A percentile compares a stretch with the other conserved stretches of the same genome.
phyloP scores from a whole-genome alignment of 2,113 vertebrate genomes.

The Todiramphus chloris region DNA sequence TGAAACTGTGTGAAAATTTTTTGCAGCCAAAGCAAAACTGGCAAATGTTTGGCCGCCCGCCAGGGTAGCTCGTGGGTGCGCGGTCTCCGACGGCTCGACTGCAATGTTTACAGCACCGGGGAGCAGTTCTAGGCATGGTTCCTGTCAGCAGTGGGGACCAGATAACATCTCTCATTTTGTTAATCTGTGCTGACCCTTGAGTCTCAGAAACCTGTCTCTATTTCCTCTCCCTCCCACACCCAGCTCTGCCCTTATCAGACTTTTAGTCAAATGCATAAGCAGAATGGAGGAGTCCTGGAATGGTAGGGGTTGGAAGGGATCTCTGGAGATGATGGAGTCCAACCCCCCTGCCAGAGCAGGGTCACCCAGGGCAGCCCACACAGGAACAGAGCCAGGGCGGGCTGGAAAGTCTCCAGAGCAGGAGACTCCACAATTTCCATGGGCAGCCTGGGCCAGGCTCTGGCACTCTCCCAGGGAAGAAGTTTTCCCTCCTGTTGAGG shows the following conservation, averaged over 20 bases:
- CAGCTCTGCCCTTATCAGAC: neutral
- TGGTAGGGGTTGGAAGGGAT: too few species aligned
- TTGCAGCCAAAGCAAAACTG: slow-evolving; percentile 30
- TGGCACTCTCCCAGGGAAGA: too few species aligned
- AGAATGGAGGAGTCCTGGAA: neutral
- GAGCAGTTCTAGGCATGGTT: neutral
- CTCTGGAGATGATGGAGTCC: too few species aligned
- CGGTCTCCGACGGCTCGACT: neutral
- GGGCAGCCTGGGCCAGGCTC: too few species aligned
- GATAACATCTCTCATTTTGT: neutral
- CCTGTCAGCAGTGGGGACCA: neutral
- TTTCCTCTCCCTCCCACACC: too few species aligned
- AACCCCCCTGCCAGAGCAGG: too few species aligned
- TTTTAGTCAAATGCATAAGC: neutral
- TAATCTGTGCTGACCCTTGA: neutral
- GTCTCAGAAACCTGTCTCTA: neutral
- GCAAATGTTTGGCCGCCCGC: neutral
- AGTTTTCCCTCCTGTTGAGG: too few species aligned
- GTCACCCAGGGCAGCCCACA: too few species aligned
- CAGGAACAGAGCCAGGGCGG: too few species aligned
- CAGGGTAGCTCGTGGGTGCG: neutral
- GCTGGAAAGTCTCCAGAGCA: too few species aligned
- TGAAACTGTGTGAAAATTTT: neutral
- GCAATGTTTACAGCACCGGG: neutral
- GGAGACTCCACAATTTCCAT: too few species aligned